A percentile compares a stretch with the other conserved stretches of the same genome.
Conservation (phyloP, 2,113 vertebrate genomes). For the Prolemur simus region DNA sequence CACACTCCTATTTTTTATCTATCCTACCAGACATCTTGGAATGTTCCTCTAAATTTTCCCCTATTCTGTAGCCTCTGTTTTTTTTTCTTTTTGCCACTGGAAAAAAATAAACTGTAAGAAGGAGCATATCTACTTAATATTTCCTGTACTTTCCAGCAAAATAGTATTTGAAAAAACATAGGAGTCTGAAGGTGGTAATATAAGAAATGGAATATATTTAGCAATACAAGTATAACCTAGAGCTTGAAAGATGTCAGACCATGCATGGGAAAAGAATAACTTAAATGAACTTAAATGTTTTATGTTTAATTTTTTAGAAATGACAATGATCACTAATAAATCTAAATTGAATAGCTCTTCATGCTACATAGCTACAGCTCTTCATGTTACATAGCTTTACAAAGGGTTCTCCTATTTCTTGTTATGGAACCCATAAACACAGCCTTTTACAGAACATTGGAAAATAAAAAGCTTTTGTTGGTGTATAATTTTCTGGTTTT, state of each 20-base stretch:
- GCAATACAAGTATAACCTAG: not conserved
- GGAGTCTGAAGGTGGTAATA: not conserved
- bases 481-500: not conserved
- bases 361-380: not conserved
- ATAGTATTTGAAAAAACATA: not conserved
- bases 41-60: not conserved
- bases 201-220: not conserved
- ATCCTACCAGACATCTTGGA: not conserved
- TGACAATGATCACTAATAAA: not conserved
- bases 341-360: not conserved
- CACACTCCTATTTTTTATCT: not conserved
- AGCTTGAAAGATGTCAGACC: not conserved
- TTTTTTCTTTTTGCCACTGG: not conserved
- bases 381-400: not conserved
- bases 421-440: not conserved
- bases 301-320: constrained; percentile 34
- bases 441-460: not conserved
- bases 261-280: not conserved
- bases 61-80: not conserved
- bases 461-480: constrained; percentile 21
- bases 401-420: not conserved
- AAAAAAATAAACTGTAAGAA: not conserved
- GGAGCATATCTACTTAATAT: not conserved
- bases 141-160: not conserved
- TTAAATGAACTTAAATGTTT: not conserved